Base-by-base conservation (phyloP, 2,888 invertebrate genomes). In the Drosophila tripunctata region DNA sequence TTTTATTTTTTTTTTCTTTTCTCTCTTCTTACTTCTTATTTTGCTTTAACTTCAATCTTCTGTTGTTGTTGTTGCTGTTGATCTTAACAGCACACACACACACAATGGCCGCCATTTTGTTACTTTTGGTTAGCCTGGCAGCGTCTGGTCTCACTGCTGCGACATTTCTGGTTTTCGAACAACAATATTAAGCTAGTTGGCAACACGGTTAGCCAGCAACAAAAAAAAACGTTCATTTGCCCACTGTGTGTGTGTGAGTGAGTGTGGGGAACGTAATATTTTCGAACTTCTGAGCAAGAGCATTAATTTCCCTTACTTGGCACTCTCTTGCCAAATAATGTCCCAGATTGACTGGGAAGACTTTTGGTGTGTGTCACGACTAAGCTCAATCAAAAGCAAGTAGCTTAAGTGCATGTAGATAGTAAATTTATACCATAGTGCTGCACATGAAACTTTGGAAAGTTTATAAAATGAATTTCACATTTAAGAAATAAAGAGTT, bases 51-150 rank as follows among this genome's bases (percentile, higher is more conserved):
- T 45, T 24, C 47, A 47, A 7, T 19, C 6, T 43, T 5, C 15
- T 15, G 43, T 15, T 69, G 45, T 50, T 19, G 7, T 17, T 44
- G 4, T 17, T 66, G 56, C 43, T 50, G 57, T 45, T 64, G 78
- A 83, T 80, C 70, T 75, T 51, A 64, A 64, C 79, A 45, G 50
- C 57, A 10, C 44, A 55, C 48, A 61, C 57, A 10, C 44, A 55
- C 48, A 61, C 48, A 60, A 75, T 33, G 50, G 33, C 10, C 84
- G 80, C 84, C 85, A 85, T 85, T 85, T 85, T 85, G 85, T 80
- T 51, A 27, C 14, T 17, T 33, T 14, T 15, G 43, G 24, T 14
- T 14, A 55, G 58, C 41, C n/a, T 21, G 33, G 21, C 31, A 2
- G 43, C 35, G 61, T 19, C 55, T 65, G n/a, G 19, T 55, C 61